phyloP scores from a whole-genome alignment of 2,113 vertebrate species.

The Austrofundulus limnaeus region DNA sequence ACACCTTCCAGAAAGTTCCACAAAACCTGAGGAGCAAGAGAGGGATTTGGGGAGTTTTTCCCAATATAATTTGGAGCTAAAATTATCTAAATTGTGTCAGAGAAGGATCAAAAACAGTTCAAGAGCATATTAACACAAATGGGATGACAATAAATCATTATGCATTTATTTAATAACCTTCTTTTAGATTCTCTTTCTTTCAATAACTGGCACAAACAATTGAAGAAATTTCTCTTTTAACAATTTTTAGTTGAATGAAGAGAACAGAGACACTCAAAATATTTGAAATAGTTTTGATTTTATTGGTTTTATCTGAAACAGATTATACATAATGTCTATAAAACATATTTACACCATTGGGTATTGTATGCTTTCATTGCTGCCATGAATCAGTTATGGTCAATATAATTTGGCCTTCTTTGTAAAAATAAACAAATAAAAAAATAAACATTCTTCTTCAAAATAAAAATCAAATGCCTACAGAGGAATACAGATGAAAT shows the following conservation, averaged over 20 bases:
- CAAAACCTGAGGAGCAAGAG: conserved; percentile 62
- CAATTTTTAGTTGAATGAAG: conserved; percentile 19
- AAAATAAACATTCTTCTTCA: too few relatives aligned
- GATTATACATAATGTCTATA: too few relatives aligned
- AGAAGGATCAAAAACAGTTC: conserved; percentile 38
- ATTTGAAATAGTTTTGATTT: neutral
- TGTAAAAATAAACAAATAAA: too few relatives aligned
- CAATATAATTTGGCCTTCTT: too few relatives aligned
- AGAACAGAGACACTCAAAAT: conserved; percentile 9
- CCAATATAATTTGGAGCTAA: conserved; percentile 45
- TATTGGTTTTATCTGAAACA: too few relatives aligned
- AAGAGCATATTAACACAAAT: conserved; percentile 40
- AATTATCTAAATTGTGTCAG: conserved; percentile 39
- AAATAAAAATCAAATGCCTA: too few relatives aligned
- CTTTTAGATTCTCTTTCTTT: conserved; percentile 13
- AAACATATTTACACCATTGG: too few relatives aligned
- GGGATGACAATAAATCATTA: conserved; percentile 37
- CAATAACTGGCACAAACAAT: conserved; percentile 9
- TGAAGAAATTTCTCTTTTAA: conserved; percentile 6
- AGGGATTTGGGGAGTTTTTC: conserved; percentile 37
- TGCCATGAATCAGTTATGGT: too few relatives aligned
- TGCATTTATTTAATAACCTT: conserved; percentile 27
- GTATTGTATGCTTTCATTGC: too few relatives aligned
- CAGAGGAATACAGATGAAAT: too few relatives aligned
- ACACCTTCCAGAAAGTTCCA: conserved; percentile 74